Percentiles rank a stretch among this genome's conserved stretches.
Evolutionary conservation across 1,140 invertebrate genomes (phyloP).

Genomic region (Melipona quadrifasciata): DNA sequence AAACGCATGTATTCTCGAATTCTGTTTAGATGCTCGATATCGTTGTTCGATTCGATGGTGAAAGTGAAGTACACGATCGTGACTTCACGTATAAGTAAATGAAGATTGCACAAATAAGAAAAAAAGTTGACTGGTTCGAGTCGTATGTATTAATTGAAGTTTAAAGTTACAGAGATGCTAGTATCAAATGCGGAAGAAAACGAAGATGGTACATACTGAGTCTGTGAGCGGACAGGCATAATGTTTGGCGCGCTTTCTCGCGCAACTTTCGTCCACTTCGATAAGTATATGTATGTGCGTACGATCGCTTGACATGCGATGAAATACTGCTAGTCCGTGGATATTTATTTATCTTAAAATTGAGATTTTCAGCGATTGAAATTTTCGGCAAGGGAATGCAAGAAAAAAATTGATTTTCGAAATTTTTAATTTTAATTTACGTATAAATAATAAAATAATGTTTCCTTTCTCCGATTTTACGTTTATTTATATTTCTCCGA

Average conservation of each 20-base stretch:
- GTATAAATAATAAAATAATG: fast-evolving
- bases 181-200: slow-evolving; percentile 25
- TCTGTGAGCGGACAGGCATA: background rate
- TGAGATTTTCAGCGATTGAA: background rate
- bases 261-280: slow-evolving; percentile 6
- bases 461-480: too few species aligned
- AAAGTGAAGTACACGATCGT: slow-evolving; percentile 10
- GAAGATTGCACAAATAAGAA: too few species aligned
- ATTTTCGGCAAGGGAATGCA: fast-evolving
- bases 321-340: too few species aligned
- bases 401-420: fast-evolving
- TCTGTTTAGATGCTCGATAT: background rate
- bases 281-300: background rate
- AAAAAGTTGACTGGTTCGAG: background rate
- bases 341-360: background rate
- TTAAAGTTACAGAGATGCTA: background rate
- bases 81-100: background rate
- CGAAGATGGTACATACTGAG: background rate
- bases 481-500: background rate
- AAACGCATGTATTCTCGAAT: background rate
- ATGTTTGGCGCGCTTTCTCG: slow-evolving; percentile 10
- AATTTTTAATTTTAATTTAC: too few species aligned
- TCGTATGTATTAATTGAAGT: background rate
- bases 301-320: too few species aligned
- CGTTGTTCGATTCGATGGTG: background rate